Evolutionary conservation across 2,113 vertebrate species (phyloP).

Genomic region (Montifringilla adamsi): DNA sequence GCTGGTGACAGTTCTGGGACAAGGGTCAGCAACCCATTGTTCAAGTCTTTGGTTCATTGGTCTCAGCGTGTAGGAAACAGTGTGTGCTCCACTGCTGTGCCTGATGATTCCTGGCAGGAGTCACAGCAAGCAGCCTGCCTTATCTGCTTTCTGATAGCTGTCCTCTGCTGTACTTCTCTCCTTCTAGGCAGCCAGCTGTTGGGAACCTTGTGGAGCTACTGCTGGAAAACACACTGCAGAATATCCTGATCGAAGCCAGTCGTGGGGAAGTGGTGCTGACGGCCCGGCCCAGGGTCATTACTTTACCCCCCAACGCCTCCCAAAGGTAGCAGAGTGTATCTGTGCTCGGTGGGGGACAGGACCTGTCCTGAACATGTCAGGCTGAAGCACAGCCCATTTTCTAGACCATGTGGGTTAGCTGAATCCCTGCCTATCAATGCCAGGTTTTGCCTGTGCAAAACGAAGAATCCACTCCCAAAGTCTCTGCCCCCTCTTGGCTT

Average conservation of each 20-base stretch:
- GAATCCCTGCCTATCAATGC: background rate
- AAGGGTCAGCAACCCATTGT: background rate
- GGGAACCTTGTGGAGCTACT: constrained; percentile 75
- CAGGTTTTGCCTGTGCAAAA: background rate
- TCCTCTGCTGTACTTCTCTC: background rate
- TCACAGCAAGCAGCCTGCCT: background rate
- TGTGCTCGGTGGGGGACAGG: background rate
- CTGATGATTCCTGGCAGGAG: background rate
- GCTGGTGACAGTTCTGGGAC: background rate
- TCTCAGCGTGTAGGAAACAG: background rate
- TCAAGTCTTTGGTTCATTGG: background rate
- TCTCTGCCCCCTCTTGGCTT: background rate
- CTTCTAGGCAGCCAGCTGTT: constrained; percentile 70
- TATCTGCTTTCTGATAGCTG: constrained; percentile 17
- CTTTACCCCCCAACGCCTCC: constrained; percentile 59
- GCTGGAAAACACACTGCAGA: constrained; percentile 85
- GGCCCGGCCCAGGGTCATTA: constrained; percentile 72
- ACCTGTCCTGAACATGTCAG: background rate
- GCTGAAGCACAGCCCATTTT: background rate
- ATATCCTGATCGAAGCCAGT: constrained; percentile 88
- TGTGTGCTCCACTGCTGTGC: background rate
- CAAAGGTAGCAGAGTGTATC: constrained; percentile 30
- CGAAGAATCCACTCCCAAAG: background rate
- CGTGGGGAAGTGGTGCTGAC: constrained; percentile 85
- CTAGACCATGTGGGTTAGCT: background rate